Evolutionary conservation across 2,113 vertebrate genomes (phyloP).

Genomic region (Condylura cristata): DNA sequence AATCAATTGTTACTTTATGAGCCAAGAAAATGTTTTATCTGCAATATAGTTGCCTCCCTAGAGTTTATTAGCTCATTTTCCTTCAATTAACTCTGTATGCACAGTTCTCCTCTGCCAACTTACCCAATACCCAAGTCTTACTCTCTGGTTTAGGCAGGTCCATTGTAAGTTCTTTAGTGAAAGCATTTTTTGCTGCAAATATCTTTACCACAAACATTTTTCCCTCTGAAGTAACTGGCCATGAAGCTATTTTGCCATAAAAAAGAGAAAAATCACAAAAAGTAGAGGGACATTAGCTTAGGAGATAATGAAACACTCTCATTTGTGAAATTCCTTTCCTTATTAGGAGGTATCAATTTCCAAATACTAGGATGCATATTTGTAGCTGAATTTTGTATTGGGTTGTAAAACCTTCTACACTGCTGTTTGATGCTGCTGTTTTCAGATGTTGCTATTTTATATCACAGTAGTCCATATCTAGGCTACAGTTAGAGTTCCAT

Average conservation of each 20-base stretch:
- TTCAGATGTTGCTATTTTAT: neutral
- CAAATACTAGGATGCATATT: neutral
- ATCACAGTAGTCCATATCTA: neutral
- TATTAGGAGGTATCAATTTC: neutral
- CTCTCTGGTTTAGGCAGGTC: neutral
- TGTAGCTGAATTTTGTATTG: neutral
- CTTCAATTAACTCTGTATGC: conserved; percentile 41
- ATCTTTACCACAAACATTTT: neutral
- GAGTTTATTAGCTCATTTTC: conserved; percentile 73
- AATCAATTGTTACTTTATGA: conserved; percentile 61
- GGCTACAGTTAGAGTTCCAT: neutral
- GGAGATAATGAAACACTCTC: neutral
- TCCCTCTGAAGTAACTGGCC: neutral
- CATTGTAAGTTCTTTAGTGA: neutral
- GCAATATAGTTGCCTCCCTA: conserved; percentile 66
- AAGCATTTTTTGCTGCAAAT: neutral
- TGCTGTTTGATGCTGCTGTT: neutral
- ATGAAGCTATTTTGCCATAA: neutral
- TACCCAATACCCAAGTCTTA: neutral
- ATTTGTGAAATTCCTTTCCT: neutral
- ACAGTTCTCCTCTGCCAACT: neutral
- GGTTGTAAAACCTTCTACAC: neutral
- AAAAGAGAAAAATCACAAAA: neutral
- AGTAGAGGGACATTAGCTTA: neutral
- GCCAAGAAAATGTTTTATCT: conserved; percentile 74